Evolutionary conservation across 1,140 invertebrate genomes (phyloP), one percentile per base, ranked within the genome.

Genomic region (Bombus consobrinus): DNA sequence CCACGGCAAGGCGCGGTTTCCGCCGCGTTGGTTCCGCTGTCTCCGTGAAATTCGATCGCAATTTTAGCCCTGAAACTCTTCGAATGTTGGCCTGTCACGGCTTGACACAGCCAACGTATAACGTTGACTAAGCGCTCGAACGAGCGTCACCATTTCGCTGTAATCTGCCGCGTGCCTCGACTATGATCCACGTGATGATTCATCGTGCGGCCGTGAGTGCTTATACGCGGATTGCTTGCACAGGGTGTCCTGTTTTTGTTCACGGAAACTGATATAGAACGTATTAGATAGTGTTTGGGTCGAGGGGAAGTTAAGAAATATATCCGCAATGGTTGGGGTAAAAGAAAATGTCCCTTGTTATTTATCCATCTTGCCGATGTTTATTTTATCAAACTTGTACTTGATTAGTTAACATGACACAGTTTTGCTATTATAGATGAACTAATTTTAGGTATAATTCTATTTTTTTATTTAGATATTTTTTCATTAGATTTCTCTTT

Each of bases 21-120:
- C 18, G 34, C 32, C 10, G 47, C 39, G n/a, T 15, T 72, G 10
- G 28, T 43, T 28, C 37, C 43, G 3, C n/a, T 53, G 47, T 53
- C 39, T 10, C 3, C 57, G 71, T 75, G 69, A 81, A 81, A 81
- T 72, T 69, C 47, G 79, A 81, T 81, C 80, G 37, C 69, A 37
- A 81, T 74, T 64, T 74, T 53, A 53, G 37, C 47, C 25, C 59
- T 43, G 68, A 72, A 43, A 43, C n/a, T 41, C 28, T 57, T 59
- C 10, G 69, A 37, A 66, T 28, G 37, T 41, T 53, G 39, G 34
- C 53, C n/a, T 37, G 53, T 73, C 69, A 39, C n/a, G 1, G 28
- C 28, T 10, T 41, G 47, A 62, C 80, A 53, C 9, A 37, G 69
- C 25, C 34, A 57, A 68, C 37, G n/a, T 39, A 43, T 72, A 32